Conservation (phyloP, 2,888 invertebrate species). For the Patella pellucida region DNA sequence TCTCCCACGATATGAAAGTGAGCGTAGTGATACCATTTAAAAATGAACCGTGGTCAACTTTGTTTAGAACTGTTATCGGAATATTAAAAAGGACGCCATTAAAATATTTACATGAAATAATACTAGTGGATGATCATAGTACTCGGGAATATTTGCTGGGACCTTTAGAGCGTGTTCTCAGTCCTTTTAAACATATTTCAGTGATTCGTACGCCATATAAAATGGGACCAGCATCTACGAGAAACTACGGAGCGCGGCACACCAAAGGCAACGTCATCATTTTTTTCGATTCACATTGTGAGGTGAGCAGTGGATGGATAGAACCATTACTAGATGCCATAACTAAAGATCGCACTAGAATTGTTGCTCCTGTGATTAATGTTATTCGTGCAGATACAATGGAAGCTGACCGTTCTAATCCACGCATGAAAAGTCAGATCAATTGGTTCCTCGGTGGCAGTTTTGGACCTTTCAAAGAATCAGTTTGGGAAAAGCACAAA, state of each 20-base stretch:
- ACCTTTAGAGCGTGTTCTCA: background rate
- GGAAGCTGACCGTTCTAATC: background rate
- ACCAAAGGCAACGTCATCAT: background rate
- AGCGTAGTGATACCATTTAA: background rate
- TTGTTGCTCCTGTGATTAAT: background rate
- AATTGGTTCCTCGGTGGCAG: background rate
- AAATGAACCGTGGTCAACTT: background rate
- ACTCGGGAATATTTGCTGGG: background rate
- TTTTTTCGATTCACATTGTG: background rate
- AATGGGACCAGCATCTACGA: background rate
- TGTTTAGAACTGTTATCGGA: background rate
- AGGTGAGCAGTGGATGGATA: background rate
- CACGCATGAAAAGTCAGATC: background rate
- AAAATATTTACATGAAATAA: background rate
- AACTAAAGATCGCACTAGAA: background rate
- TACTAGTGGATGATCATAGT: background rate
- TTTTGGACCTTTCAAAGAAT: background rate
- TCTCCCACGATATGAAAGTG: background rate
- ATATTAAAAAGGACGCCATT: background rate
- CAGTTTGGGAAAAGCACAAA: background rate
- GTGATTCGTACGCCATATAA: background rate
- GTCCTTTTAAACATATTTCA: background rate
- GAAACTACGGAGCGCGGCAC: background rate
- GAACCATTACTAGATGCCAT: background rate
- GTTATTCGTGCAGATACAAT: background rate